A percentile compares a stretch with the other conserved stretches of the same genome.
phyloP scores from a whole-genome alignment of 2,797 vertebrate species.

The Melanogrammus aeglefinus region DNA sequence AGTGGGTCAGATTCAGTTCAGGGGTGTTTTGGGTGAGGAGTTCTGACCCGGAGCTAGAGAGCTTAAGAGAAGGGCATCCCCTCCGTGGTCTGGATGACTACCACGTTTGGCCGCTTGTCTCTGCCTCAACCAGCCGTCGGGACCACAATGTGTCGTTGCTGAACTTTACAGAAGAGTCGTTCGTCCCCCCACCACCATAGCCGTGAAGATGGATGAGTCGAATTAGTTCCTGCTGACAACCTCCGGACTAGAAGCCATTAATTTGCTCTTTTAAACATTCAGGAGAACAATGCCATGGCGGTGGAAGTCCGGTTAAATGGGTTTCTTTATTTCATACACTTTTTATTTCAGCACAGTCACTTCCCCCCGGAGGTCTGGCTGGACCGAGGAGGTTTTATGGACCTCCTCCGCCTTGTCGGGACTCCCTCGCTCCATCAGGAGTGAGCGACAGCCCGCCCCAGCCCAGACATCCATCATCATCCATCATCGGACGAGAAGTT shows the following conservation, averaged over 20 bases:
- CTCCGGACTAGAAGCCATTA: constrained; percentile 56
- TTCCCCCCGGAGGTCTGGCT: background rate
- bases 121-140: constrained; percentile 31
- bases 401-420: constrained; percentile 18
- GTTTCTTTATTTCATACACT: constrained; percentile 31
- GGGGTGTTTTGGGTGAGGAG: background rate
- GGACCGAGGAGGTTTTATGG: constrained; percentile 8
- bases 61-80: background rate
- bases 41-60: background rate
- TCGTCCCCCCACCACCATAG: background rate
- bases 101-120: constrained; percentile 3
- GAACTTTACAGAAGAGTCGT: constrained; percentile 48
- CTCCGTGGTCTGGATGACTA: background rate
- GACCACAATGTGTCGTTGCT: constrained; percentile 21
- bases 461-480: constrained; percentile 28
- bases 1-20: background rate
- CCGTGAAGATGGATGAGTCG: constrained; percentile 54
- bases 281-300: background rate
- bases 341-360: constrained; percentile 16
- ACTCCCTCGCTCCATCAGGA: constrained; percentile 22
- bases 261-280: constrained; percentile 41
- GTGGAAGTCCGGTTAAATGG: constrained; percentile 36
- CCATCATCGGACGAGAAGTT: background rate
- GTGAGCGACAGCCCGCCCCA: constrained; percentile 26
- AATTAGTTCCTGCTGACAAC: constrained; percentile 57